These are phyloP conservation scores for Gulo gulo DNA, from an alignment of 2,113 vertebrate genomes.

Conservation along the genomic window DNA sequence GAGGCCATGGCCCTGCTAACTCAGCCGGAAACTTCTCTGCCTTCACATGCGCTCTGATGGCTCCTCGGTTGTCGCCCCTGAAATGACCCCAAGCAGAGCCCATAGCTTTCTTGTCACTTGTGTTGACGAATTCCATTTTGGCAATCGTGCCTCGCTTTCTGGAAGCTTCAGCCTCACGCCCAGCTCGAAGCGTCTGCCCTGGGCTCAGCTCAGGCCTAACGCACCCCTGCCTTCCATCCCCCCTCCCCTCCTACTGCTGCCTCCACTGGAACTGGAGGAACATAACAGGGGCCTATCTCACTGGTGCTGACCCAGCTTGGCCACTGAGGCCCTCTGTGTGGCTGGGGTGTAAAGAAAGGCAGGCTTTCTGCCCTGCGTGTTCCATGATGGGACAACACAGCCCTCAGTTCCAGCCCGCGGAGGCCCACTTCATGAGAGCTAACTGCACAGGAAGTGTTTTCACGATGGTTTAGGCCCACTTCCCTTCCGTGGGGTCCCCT, in stretches of 20 bases:
- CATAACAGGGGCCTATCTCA: not conserved
- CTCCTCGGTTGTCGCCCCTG: not conserved
- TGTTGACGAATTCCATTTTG: not conserved
- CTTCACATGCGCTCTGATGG: not conserved
- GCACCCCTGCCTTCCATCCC: not conserved
- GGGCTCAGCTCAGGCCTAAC: not conserved
- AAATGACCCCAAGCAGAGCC: not conserved
- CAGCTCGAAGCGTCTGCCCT: not conserved
- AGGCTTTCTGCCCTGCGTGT: fast-evolving
- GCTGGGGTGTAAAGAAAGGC: fast-evolving
- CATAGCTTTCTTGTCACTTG: not conserved
- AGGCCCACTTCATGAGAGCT: not conserved
- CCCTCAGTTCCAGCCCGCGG: not conserved
- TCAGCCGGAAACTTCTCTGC: not conserved
- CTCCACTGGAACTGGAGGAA: not conserved
- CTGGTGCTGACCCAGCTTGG: not conserved
- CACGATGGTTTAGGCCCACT: not conserved
- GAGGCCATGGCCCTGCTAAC: not conserved
- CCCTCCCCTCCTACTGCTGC: no score
- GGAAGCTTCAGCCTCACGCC: not conserved
- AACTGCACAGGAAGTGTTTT: not conserved
- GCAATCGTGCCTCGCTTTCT: not conserved
- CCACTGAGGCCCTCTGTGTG: fast-evolving
- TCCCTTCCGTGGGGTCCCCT: not conserved
- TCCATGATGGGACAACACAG: not conserved